Evolutionary conservation across 2,113 vertebrate species (phyloP), one percentile per base, ranked within the genome.

Genomic region (Malurus alboscapulatus): DNA sequence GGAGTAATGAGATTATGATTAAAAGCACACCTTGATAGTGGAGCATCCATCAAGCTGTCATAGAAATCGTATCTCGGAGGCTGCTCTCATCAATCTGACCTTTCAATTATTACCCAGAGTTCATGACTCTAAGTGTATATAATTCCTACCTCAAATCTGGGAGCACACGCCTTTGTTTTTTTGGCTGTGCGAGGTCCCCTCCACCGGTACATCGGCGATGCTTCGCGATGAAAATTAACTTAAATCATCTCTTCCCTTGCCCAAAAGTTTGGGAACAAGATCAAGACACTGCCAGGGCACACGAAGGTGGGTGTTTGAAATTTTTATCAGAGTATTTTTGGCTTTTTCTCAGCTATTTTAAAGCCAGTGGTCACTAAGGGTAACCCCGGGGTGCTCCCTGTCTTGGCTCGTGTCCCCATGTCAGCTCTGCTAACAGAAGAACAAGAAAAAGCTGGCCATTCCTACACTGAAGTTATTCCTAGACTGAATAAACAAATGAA

Each of bases 1-100:
- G 88, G 97, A 97, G 97, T 98, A 98, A 98, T 97, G 97, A 98
- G 96, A 96, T 98, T 97, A 97, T 97, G 97, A 98, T 97, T 98
- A 98, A 98, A 98, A 98, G 95, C 97, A 97, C 94, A 98, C 97
- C 96, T 97, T 97, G 95, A 97, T 97, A 96, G 96, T 95, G 91
- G 90, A 92, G 94, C 96, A 98, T 98, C 97, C 97, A 97, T 98
- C 97, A 98, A 97, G 80, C 97, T 98, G 97, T 98, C 98, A 97
- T 90, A 93, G 93, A 97, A 97, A 98, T 96, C 97, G 97, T 96
- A 97, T 98, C 95, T 96, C 63, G 34, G 88, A 95, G 93, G 92
- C 97, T 91, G 75, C 96, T 97, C 95, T 97, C 97, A 98, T 97
- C 97, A 96, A 97, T 98, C 97, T 98, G 97, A 97, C 97, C 97